Evolutionary conservation across 2,888 invertebrate genomes (phyloP).

Genomic region (Limnephilus lunatus): DNA sequence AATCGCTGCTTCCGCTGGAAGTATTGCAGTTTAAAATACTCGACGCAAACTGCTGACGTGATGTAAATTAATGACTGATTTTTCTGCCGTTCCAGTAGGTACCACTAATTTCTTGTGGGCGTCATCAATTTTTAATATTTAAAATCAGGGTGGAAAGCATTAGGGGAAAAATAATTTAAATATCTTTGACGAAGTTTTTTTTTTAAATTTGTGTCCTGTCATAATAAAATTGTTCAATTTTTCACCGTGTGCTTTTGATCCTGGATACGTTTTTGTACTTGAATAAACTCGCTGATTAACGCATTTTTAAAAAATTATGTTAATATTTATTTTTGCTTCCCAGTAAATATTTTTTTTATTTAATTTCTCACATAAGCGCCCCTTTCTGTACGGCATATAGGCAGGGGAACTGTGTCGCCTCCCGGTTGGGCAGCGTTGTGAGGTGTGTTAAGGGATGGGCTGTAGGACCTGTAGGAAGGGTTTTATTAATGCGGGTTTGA

Average conservation of each 20-base stretch:
- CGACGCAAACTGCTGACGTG: slow-evolving; percentile 11
- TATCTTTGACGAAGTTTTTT: background rate
- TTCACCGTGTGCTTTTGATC: background rate
- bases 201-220: background rate
- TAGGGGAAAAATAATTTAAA: background rate
- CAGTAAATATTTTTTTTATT: background rate
- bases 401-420: too few species aligned
- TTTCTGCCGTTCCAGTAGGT: slow-evolving; percentile 8
- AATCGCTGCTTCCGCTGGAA: slow-evolving; percentile 28
- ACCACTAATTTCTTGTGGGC: background rate
- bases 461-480: too few species aligned
- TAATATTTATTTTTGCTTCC: background rate
- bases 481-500: too few species aligned
- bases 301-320: background rate
- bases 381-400: too few species aligned
- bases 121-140: slow-evolving; percentile 22
- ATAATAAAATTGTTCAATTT: background rate
- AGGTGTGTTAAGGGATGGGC: too few species aligned
- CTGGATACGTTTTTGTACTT: background rate
- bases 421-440: too few species aligned
- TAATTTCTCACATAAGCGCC: too few species aligned
- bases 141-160: background rate
- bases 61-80: slow-evolving; percentile 41
- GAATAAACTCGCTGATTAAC: background rate
- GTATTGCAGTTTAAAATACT: slow-evolving; percentile 34